phyloP scores from a whole-genome alignment of 1,140 invertebrate species.

The Onthophagus taurus region DNA sequence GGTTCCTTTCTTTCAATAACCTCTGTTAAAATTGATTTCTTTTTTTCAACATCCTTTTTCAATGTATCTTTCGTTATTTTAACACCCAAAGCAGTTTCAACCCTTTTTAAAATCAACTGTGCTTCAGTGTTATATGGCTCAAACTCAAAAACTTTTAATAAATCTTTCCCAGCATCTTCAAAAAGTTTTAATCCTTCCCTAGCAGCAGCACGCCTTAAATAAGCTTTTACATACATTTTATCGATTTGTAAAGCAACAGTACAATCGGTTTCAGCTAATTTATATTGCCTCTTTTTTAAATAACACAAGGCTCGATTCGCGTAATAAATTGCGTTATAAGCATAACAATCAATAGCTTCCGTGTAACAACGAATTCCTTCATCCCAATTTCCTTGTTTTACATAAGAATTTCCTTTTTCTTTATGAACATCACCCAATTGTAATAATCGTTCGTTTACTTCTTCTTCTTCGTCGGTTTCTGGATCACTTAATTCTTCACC shows the following conservation, averaged over 20 bases:
- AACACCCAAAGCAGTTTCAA: too few relatives aligned
- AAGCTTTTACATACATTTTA: conserved; percentile 68
- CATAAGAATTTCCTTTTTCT: conserved; percentile 69
- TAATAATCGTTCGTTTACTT: conserved; percentile 38
- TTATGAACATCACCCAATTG: conserved; percentile 50
- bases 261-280: conserved; percentile 68
- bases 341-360: conserved; percentile 64
- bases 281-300: conserved; percentile 74
- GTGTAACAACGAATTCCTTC: conserved; percentile 74
- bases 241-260: conserved; percentile 60
- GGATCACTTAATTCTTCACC: conserved; percentile 39
- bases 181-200: conserved; percentile 52
- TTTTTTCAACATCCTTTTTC: conserved; percentile 27
- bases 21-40: too few relatives aligned
- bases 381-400: conserved; percentile 67
- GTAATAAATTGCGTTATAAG: conserved; percentile 70
- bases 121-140: conserved; percentile 63
- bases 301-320: conserved; percentile 84
- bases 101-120: conserved; percentile 45
- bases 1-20: too few relatives aligned
- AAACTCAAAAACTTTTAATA: conserved; percentile 53
- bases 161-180: conserved; percentile 55
- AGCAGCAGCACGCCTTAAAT: conserved; percentile 62
- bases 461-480: conserved; percentile 39
- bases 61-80: too few relatives aligned